phyloP scores from a whole-genome alignment of 2,888 invertebrate species.

The Campoplex capitator region DNA sequence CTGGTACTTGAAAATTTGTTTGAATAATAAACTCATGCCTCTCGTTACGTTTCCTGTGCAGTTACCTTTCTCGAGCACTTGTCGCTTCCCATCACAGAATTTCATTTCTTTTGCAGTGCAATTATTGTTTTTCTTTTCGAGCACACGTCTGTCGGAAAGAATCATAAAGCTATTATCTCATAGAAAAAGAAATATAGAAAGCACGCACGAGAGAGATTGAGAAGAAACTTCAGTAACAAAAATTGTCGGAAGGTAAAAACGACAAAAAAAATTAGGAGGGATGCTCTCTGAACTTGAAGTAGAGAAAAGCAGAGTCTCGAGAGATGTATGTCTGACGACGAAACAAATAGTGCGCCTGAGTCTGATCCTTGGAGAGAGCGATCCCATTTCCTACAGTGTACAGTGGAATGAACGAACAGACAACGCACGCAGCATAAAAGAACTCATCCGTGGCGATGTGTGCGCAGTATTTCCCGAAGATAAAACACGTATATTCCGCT shows the following conservation, averaged over 20 bases:
- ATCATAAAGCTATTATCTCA: slow-evolving; percentile 55
- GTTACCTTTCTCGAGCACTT: not conserved
- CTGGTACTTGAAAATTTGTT: slow-evolving; percentile 18
- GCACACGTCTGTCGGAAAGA: slow-evolving; percentile 27
- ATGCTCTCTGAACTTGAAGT: slow-evolving; percentile 34
- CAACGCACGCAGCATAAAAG: not conserved
- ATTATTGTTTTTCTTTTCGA: slow-evolving; percentile 54
- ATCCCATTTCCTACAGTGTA: slow-evolving; percentile 60
- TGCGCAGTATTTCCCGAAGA: slow-evolving; percentile 2
- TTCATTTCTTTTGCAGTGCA: slow-evolving; percentile 53
- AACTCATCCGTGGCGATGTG: slow-evolving; percentile 11
- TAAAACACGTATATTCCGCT: slow-evolving; percentile 14
- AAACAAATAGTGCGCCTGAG: slow-evolving; percentile 62
- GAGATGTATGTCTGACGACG: slow-evolving; percentile 55
- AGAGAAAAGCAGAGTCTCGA: slow-evolving; percentile 17
- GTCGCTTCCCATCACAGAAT: slow-evolving; percentile 39
- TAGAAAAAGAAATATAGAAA: slow-evolving; percentile 1
- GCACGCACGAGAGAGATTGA: not conserved
- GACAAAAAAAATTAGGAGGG: slow-evolving; percentile 36
- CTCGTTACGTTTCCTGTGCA: not conserved
- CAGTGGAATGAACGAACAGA: no score
- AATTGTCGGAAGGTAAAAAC: slow-evolving; percentile 47
- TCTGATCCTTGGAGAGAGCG: slow-evolving; percentile 51
- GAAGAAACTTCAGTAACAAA: slow-evolving; percentile 31
- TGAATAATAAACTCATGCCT: slow-evolving; percentile 2